Percentiles rank a stretch among this genome's conserved stretches.
Conservation (phyloP, 2,888 invertebrate species). For the Caenorhabditis macrosperma region DNA sequence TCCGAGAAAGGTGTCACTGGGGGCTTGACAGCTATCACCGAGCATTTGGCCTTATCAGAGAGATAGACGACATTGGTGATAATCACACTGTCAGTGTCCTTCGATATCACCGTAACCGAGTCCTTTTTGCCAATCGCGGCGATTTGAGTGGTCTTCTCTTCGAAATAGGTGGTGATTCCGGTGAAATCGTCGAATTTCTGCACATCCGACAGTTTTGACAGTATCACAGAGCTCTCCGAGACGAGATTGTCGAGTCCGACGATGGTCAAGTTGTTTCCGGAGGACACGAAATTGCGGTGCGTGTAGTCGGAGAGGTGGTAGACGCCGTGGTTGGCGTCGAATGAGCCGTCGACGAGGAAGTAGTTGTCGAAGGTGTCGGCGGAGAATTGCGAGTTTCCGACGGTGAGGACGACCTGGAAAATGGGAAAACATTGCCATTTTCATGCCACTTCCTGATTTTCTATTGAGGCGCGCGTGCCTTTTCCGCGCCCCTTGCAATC, state of each 20-base stretch:
- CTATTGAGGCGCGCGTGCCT: too few species aligned
- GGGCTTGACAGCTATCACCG: not conserved
- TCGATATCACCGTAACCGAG: slow-evolving; percentile 12
- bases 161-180: slow-evolving; percentile 20
- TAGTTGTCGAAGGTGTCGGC: slow-evolving; percentile 31
- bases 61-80: not conserved
- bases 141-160: slow-evolving; percentile 2
- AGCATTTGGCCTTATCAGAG: not conserved
- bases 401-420: slow-evolving; percentile 28
- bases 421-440: not conserved
- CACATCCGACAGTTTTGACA: not conserved
- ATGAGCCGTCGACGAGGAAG: slow-evolving; percentile 33
- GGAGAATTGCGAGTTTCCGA: slow-evolving; percentile 19
- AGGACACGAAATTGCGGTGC: slow-evolving; percentile 6
- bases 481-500: too few species aligned
- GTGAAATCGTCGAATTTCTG: slow-evolving; percentile 16
- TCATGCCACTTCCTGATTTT: too few species aligned
- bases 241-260: slow-evolving; percentile 33
- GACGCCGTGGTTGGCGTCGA: not conserved
- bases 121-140: not conserved
- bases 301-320: slow-evolving; percentile 17
- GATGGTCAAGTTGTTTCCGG: slow-evolving; percentile 31
- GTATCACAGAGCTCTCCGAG: slow-evolving; percentile 33
- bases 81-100: not conserved
- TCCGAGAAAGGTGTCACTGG: not conserved